Base-by-base conservation (phyloP, 1,140 invertebrate genomes). In the Neodiprion virginianus region DNA sequence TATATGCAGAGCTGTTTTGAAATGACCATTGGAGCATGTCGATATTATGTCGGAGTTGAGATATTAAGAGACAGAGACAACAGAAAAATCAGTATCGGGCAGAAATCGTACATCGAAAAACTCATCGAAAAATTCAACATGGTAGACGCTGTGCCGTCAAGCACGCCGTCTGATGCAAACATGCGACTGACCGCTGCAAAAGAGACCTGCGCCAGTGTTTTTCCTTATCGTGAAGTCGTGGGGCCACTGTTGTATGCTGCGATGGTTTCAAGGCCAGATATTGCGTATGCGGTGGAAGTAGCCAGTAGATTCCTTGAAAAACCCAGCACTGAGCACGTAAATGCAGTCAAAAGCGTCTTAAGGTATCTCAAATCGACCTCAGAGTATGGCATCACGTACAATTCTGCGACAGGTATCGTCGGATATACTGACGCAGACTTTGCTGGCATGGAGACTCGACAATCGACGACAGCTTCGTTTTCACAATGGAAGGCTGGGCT, bases 241-340 rank as follows among this genome's bases (percentile, higher is more conserved):
- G 86, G 87, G 21, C 69, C 73, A 50, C 77, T 90, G 21, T 80
- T 89, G 77, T 89, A 89, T 79, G 72, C 88, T 8, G 74, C 87
- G 14, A 79, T 84, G 5, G 68, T 79, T 1, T 87, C 88, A 8
- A 76, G 89, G 67, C 88, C 88, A 48, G 88, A 90, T 78, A 85
- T 90, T 69, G 72, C 85, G 8, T 89, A 81, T 79, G 76, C 84
- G 28, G 85, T 89, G 0, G 83, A 79, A 14, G 11, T 61, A 14
- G 53, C 53, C 53, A 61, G 53, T 9, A 61, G 53, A 61, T n/a
- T 14, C 53, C 53, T 61, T 3, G 53, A 1, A 61, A 61, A 61
- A 1, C 10, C 53, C 7, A 28, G 28, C 5, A 28, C 28, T 1
- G 28, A 28, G 28, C 28, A 28, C 5, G 5, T 28, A 28, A 28